Percentiles rank a stretch among this genome's conserved stretches.
Conservation (phyloP, 2,888 invertebrate genomes). For the Mythimna vitellina region DNA sequence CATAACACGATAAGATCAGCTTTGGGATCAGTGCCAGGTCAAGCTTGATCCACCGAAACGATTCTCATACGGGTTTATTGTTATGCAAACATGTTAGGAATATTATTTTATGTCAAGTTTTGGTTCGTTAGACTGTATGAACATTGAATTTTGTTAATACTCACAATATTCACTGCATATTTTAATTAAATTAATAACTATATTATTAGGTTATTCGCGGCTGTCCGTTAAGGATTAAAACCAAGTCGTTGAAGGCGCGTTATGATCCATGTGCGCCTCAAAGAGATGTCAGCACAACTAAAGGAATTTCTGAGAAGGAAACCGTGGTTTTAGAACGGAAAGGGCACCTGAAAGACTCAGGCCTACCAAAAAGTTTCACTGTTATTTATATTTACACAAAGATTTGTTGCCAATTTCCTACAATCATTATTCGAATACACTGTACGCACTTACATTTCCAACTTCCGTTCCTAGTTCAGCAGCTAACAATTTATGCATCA, state of each 20-base stretch:
- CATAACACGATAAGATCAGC: constrained; percentile 40
- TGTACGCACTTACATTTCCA: constrained; percentile 33
- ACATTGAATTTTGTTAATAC: not conserved
- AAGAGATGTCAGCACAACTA: too few relatives aligned
- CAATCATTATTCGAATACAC: constrained; percentile 30
- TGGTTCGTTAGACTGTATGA: not conserved
- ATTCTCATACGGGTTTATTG: constrained; percentile 25
- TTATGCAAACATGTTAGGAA: constrained; percentile 27
- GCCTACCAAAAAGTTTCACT: too few relatives aligned
- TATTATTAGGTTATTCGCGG: not conserved
- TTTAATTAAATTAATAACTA: not conserved
- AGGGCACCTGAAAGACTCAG: too few relatives aligned
- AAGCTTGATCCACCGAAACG: constrained; percentile 44
- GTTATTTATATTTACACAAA: not conserved
- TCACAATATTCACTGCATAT: not conserved
- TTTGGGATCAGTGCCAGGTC: constrained; percentile 56
- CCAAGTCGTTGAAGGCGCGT: too few relatives aligned
- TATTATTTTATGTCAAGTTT: constrained; percentile 6
- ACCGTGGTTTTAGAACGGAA: too few relatives aligned
- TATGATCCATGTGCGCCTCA: too few relatives aligned
- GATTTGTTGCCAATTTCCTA: constrained; percentile 10
- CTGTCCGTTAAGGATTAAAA: too few relatives aligned
- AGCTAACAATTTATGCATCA: constrained; percentile 44
- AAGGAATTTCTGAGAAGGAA: too few relatives aligned
- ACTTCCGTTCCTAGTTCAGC: constrained; percentile 44